Evolutionary conservation across 1,140 invertebrate genomes (phyloP), one percentile per base, ranked within the genome.

Genomic region (Trachymyrmex cornetzi): DNA sequence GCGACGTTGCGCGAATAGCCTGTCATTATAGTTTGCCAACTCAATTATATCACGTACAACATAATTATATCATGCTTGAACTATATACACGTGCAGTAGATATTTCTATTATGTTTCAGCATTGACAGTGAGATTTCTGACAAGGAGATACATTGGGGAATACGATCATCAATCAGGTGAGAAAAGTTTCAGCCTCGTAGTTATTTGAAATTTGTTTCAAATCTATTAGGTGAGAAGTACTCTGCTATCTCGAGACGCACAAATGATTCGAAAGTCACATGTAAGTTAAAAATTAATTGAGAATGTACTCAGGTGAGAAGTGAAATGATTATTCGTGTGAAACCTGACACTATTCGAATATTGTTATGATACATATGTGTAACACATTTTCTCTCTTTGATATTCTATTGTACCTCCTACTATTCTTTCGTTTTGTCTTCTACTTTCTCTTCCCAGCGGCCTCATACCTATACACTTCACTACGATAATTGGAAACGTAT

Each of bases 161-260:
- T 99, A 99, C 94, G 98, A 99, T 94, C 98, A 99, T 95, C 98
- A 98, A 95, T 97, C 97, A 96, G 98, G 98, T 98, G 96, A 96
- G 93, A 50, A 57, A 72, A 1, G 66, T 85, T 34, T 69, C 27
- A 24, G 38, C 38, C 38, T 69, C 48, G 50, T 50, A 69, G 22
- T 50, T 69, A 19, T 14, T 69, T 24, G 22, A 69, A 69, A 50
- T 11, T 48, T 7, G 22, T 50, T 22, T 48, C 22, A 27, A 69
- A 2, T 24, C 12, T 69, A 50, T 24, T 44, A 14, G 44, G 22
- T 69, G 38, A 50, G 66, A 69, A 50, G 2, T 50, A 50, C 3
- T 9, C 9, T 19, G 6, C 6, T 22, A 66, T 69, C n/a, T 48
- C 16, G 38, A 67, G n/a, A 67, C 12, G 34, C n/a, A 4, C 38